Base-by-base conservation (phyloP, 1,140 invertebrate species). In the Bombus impatiens region DNA sequence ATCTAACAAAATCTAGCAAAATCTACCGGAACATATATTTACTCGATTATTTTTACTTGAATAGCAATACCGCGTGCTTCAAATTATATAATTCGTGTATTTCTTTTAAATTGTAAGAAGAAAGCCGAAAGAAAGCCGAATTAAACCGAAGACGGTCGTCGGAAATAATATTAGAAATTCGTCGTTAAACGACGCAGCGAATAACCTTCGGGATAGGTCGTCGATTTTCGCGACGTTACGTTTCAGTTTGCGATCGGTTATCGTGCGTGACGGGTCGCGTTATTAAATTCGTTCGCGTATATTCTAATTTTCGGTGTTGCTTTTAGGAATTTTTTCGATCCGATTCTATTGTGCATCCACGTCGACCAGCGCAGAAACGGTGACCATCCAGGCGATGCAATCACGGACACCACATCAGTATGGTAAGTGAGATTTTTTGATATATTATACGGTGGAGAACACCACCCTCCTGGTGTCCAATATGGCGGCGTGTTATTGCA, bases 231-330 rank as follows among this genome's bases (percentile, higher is more conserved):
- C 62, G 62, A 15, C 10, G 18, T 22, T n/a, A 32, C 75, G 59
- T 18, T 3, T 37, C 59, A 77, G 76, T 78, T 44, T 22, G n/a
- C 65, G 47, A 68, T n/a, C n/a, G 47, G 35, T 42, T 70, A 65
- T 47, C 82, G 67, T 70, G 35, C 78, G 84, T 57, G 78, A 37
- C 44, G 28, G 22, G 68, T 59, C 88, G 84, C 47, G 78, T 79
- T 15, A n/a, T 4, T 10, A 67, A 42, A 47, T 83, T 67, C 53
- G 47, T 53, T 28, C 32, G 3, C 35, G 68, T 37, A 10, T 70
- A n/a, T 18, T 0, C 8, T 42, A 59, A 59, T 12, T 1, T 6
- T 25, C 8, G 5, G 10, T 5, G 37, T 42, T 12, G 2, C 1
- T 40, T 15, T 22, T 15, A 25, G 22, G 35, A 22, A 70, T 40